Percentiles rank a stretch among this genome's conserved stretches.
These are phyloP conservation scores for Trididemnum clinides DNA, from an alignment of 23 tunicate genomes.

Conservation along the genomic window DNA sequence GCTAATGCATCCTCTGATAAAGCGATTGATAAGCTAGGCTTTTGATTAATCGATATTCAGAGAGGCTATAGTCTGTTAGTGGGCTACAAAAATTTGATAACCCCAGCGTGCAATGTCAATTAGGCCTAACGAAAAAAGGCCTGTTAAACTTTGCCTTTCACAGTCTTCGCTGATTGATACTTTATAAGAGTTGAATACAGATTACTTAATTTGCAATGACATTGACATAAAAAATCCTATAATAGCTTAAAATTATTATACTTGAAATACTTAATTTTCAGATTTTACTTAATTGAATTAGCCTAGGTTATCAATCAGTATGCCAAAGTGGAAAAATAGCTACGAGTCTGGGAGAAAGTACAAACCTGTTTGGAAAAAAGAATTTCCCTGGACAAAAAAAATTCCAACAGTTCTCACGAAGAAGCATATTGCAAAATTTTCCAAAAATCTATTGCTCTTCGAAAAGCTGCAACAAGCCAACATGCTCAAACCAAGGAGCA, in stretches of 20 bases:
- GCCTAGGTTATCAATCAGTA: not conserved
- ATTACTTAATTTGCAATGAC: not conserved
- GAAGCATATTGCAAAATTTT: conserved; percentile 17
- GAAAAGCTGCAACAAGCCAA: conserved; percentile 20
- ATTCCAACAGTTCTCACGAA: not conserved
- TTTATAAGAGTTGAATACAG: not conserved
- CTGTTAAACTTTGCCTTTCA: not conserved
- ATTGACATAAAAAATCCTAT: not conserved
- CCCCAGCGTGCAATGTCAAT: not conserved
- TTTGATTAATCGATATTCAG: not conserved
- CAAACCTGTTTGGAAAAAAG: conserved; percentile 31
- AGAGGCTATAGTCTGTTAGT: not conserved
- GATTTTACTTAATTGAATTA: not conserved
- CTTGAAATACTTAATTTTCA: not conserved
- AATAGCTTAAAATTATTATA: not conserved
- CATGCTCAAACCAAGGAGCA: conserved; percentile 38
- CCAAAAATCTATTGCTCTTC: conserved; percentile 28
- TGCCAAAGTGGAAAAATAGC: conserved; percentile 20
- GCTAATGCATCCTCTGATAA: too few relatives aligned
- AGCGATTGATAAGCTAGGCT: not conserved
- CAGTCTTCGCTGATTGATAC: not conserved
- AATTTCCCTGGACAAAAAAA: conserved; percentile 38
- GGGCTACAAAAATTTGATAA: not conserved
- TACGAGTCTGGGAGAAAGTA: conserved; percentile 14
- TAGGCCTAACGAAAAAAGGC: not conserved